Percentiles rank a stretch among this genome's conserved stretches.
Conservation (phyloP, 2,113 vertebrate species). For the Otis tarda region DNA sequence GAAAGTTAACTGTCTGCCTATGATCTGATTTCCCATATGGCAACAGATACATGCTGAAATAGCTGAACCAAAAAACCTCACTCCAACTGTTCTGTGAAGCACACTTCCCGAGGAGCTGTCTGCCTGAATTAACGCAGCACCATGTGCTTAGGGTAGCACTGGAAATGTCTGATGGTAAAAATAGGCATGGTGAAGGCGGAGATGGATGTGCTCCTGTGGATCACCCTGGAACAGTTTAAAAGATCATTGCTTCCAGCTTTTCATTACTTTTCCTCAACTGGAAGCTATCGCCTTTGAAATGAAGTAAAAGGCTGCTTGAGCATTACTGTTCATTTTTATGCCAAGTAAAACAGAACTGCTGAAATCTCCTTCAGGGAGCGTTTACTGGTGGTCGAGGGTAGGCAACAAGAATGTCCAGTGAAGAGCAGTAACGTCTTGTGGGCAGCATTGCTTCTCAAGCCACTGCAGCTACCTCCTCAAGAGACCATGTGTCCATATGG, state of each 20-base stretch:
- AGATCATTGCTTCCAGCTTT: slow-evolving; percentile 9
- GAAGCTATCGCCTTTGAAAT: not conserved
- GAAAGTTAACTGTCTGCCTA: slow-evolving; percentile 18
- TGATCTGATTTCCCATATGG: slow-evolving; percentile 23
- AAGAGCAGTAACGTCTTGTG: not conserved
- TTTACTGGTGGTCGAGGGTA: not conserved
- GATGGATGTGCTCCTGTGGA: not conserved
- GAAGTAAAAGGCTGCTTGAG: not conserved
- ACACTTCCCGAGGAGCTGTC: slow-evolving; percentile 33
- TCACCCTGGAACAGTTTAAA: not conserved
- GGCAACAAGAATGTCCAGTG: not conserved
- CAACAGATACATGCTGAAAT: slow-evolving; percentile 16
- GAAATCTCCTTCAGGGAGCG: not conserved
- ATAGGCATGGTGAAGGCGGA: not conserved
- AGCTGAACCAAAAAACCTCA: not conserved
- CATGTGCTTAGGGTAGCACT: not conserved
- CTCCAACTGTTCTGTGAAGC: slow-evolving; percentile 15
- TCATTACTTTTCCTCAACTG: slow-evolving; percentile 1
- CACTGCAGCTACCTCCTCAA: not conserved
- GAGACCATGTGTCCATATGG: rapidly evolving
- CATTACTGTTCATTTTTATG: not conserved
- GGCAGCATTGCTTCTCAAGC: not conserved
- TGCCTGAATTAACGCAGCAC: slow-evolving; percentile 1
- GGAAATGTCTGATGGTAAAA: slow-evolving; percentile 42
- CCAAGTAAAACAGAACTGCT: slow-evolving; percentile 8